Base-by-base conservation (phyloP, 1,140 invertebrate species). In the Drosophila auraria region DNA sequence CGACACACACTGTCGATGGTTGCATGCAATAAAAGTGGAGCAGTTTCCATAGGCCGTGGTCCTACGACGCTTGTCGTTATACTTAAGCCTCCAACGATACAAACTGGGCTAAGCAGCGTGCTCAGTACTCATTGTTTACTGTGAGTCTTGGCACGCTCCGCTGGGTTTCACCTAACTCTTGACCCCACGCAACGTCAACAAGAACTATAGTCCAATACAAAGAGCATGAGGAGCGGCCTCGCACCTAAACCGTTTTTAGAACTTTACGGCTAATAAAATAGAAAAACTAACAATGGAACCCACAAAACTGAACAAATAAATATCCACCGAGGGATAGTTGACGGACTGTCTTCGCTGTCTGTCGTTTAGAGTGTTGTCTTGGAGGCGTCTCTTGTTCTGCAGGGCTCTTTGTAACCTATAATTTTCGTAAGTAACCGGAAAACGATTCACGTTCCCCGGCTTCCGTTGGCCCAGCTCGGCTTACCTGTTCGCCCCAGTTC, bases 361-460 rank as follows among this genome's bases (percentile, higher is more conserved):
- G 14, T 40, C 40, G 23, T 38, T 58, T 33, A 23, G 53, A 50
- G 20, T 49, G 69, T 40, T 71, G 44, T 71, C 36, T 30, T 50
- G 54, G 66, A 72, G 70, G 54, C 38, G 53, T 61, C 45, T 38
- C 17, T 20, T 54, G 33, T 56, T 59, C 38, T 68, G 17, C 7
- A 27, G 66, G 50, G 65, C 47, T 80, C 20, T 86, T 87, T 64
- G 65, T 75, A 81, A 72, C 80, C 84, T 71, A 84, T 87, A 80
- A 87, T 89, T 87, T 89, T 89, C 45, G 53, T 84, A 87, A 84
- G 59, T 69, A 89, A 84, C 77, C 81, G 84, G 83, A 87, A 87
- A 87, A 78, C 78, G 78, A 74, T 84, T 87, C 80, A 65, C 54
- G 60, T 56, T 72, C 70, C 40, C 36, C 38, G 68, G 81, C 81